These are phyloP conservation scores for Bucorvus abyssinicus DNA, from an alignment of 2,797 vertebrate genomes.

Conservation along the genomic window DNA sequence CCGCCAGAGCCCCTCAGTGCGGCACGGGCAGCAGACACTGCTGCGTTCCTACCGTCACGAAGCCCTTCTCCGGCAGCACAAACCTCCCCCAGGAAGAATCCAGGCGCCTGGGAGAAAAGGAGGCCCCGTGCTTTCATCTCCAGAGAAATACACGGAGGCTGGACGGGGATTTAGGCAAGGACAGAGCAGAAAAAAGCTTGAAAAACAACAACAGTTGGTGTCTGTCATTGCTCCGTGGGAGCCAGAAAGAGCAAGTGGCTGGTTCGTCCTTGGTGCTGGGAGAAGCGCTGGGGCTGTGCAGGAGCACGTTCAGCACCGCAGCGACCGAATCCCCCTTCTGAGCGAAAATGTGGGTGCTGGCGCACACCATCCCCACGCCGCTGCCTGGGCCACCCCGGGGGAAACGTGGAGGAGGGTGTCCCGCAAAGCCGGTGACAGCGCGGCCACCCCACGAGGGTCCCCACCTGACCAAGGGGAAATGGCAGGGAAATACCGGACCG, in stretches of 20 bases:
- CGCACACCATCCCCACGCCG: too few species aligned
- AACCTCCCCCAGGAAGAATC: not conserved
- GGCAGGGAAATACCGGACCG: not conserved
- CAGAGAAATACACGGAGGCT: not conserved
- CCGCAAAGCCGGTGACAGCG: not conserved
- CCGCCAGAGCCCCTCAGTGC: not conserved
- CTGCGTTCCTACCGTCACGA: not conserved
- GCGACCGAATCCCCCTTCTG: not conserved
- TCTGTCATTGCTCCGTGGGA: not conserved
- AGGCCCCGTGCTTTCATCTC: not conserved
- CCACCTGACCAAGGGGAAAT: not conserved
- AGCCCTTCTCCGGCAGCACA: not conserved
- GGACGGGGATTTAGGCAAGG: not conserved
- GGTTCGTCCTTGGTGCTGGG: not conserved
- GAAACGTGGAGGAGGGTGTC: not conserved
- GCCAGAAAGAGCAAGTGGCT: not conserved
- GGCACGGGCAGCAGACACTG: not conserved
- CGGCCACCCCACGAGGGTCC: not conserved
- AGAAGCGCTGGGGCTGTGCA: not conserved
- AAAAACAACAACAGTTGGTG: not conserved
- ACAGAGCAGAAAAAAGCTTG: not conserved
- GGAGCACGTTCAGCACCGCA: not conserved
- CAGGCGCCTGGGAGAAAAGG: not conserved
- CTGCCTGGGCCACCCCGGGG: not conserved
- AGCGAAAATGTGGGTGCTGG: not conserved